A percentile compares a stretch with the other conserved stretches of the same genome.
These are phyloP conservation scores for Rhabdophis nuchalis DNA, from an alignment of 2,797 vertebrate genomes.

Conservation along the genomic window DNA sequence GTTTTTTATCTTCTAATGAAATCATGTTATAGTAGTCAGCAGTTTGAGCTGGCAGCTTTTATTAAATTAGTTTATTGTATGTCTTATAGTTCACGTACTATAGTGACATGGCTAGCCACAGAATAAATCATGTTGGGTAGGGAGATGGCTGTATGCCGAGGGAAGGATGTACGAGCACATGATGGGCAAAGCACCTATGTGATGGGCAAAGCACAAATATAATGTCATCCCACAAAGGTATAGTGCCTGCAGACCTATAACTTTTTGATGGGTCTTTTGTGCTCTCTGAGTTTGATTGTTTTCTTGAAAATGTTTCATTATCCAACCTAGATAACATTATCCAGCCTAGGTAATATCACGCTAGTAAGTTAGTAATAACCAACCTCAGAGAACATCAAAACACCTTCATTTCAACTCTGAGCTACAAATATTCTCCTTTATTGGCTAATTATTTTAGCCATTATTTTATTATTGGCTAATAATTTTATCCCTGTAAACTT, in stretches of 20 bases:
- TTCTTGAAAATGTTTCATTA: not conserved
- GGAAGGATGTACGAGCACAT: not conserved
- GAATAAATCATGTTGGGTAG: not conserved
- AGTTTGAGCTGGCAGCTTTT: not conserved
- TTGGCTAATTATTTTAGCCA: not conserved
- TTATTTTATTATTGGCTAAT: not conserved
- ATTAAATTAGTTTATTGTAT: not conserved
- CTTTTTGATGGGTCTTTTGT: not conserved
- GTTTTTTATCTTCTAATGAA: not conserved
- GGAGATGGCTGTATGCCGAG: not conserved
- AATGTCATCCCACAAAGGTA: not conserved
- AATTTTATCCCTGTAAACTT: not conserved
- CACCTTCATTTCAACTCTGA: not conserved
- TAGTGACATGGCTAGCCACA: not conserved
- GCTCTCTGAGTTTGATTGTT: not conserved
- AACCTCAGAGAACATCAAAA: not conserved
- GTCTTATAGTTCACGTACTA: not conserved
- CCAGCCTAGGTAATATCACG: not conserved
- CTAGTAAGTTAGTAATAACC: not conserved
- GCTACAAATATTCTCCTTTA: not conserved
- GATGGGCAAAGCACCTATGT: not conserved
- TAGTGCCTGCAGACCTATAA: conserved; percentile 2
- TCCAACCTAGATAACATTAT: not conserved
- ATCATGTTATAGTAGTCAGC: not conserved
- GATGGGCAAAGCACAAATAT: not conserved